Percentiles rank a stretch among this genome's conserved stretches.
Conservation (phyloP, 1,140 invertebrate genomes). For the Meloidogyne hapla region DNA sequence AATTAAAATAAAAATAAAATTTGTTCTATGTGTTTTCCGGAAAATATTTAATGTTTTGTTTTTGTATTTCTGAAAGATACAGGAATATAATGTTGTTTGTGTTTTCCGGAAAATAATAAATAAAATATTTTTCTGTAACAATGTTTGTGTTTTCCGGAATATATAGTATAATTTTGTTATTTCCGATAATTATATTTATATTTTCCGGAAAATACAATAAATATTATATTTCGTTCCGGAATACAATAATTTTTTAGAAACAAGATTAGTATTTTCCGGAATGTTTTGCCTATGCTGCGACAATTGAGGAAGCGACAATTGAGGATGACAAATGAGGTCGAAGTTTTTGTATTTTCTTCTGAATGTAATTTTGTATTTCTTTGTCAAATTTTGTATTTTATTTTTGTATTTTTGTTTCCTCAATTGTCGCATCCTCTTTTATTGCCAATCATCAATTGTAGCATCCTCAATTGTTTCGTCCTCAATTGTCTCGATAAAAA, state of each 20-base stretch:
- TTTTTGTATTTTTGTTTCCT: background rate
- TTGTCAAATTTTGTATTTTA: background rate
- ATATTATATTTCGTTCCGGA: too few relatives aligned
- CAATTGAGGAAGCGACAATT: background rate
- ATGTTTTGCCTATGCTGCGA: too few relatives aligned
- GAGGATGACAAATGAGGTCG: background rate
- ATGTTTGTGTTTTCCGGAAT: too few relatives aligned
- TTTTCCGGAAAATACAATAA: too few relatives aligned
- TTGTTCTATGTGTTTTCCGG: background rate
- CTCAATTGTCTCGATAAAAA: background rate
- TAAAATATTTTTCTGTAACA: too few relatives aligned
- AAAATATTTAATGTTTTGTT: background rate
- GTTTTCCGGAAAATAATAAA: background rate
- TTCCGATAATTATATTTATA: too few relatives aligned
- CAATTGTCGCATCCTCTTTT: conserved; percentile 4
- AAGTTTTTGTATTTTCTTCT: background rate
- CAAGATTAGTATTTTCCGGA: too few relatives aligned
- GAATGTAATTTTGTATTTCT: background rate
- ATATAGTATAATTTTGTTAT: too few relatives aligned
- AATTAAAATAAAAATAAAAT: background rate
- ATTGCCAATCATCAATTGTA: background rate
- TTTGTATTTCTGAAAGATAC: background rate
- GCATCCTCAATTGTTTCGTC: background rate
- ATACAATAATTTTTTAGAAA: too few relatives aligned
- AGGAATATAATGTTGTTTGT: background rate